phyloP scores from a whole-genome alignment of 2,888 invertebrate species.

The Eupithecia insigniata region DNA sequence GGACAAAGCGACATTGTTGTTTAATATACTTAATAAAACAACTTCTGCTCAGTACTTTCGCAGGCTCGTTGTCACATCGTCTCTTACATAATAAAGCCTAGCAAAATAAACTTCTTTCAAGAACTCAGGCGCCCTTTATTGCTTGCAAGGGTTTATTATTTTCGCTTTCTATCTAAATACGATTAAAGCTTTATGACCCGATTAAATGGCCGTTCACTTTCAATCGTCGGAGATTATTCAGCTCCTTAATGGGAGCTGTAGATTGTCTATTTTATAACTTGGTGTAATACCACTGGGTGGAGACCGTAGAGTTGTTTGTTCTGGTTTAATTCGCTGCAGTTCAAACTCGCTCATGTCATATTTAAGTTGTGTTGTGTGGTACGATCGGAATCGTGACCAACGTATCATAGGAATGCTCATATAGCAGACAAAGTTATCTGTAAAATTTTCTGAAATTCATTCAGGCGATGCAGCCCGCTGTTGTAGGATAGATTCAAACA shows the following conservation, averaged over 20 bases:
- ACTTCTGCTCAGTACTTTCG: slow-evolving; percentile 32
- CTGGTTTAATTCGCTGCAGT: slow-evolving; percentile 55
- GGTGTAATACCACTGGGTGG: slow-evolving; percentile 20
- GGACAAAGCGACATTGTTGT: slow-evolving; percentile 63
- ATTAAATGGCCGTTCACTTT: slow-evolving; percentile 46
- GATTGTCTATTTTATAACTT: slow-evolving; percentile 28
- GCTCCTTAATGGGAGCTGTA: slow-evolving; percentile 34
- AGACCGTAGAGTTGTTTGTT: slow-evolving; percentile 48
- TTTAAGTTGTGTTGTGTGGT: slow-evolving; percentile 46
- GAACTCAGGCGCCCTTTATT: slow-evolving; percentile 37
- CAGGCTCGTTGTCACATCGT: slow-evolving; percentile 11
- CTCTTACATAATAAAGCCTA: neutral
- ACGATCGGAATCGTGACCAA: slow-evolving; percentile 18
- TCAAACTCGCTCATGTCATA: slow-evolving; percentile 42
- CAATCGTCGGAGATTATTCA: slow-evolving; percentile 36
- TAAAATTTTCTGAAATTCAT: slow-evolving; percentile 16
- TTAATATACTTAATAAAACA: slow-evolving; percentile 53
- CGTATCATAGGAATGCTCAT: slow-evolving; percentile 18
- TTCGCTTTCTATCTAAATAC: slow-evolving; percentile 38
- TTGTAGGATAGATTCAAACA: slow-evolving; percentile 5
- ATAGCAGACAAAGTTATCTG: neutral
- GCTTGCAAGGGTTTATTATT: slow-evolving; percentile 38
- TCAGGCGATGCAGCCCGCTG: neutral
- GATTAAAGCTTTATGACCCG: slow-evolving; percentile 46
- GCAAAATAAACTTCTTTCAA: slow-evolving; percentile 14